Base-by-base conservation (phyloP, 2,888 invertebrate species). In the Sarcophaga rosellei region DNA sequence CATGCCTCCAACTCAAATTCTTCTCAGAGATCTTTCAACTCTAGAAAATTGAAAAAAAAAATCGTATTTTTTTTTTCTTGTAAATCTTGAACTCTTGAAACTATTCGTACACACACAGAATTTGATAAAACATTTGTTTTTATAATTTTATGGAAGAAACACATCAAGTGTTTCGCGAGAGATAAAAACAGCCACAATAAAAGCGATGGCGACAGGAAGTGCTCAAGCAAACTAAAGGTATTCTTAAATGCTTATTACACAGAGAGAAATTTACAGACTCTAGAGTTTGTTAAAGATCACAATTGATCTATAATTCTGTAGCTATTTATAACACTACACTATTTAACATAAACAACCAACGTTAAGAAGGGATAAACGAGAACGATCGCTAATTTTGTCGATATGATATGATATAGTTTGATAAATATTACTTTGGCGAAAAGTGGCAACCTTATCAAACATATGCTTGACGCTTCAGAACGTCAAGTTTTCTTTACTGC, bases 21-120 rank as follows among this genome's bases (percentile, higher is more conserved):
- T 76, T 53, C 57, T 62, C 3, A 17, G 25, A 69, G 63, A 81
- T 76, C 78, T 81, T 59, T 79, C 65, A 74, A 45, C 74, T 84
- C 78, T 84, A n/a, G 74, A 63, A 63, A 62, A 21, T 11, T 63
- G 0, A 12, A 21, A 63, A 1, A 63, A 35, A 35, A 35, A 35
- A 35, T 35, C 35, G 8, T 35, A 6, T 66, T 62, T 72, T 35
- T 68, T 83, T 78, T 20, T 69, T 74, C 45, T 75, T 10, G 6
- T 63, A 75, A 69, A 79, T 75, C 69, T 57, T 74, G 12, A 12
- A 63, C 25, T 25, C 23, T 63, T 20, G 57, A n/a, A 15, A 23
- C 57, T 57, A 81, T 69, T 63, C 66, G 25, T 47, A 74, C 20
- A 69, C 45, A 66, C 61, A 76, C 45, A 69, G 62, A 77, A 53